phyloP scores from a whole-genome alignment of 2,888 invertebrate species.

The Acanthococcus lagerstroemiae region DNA sequence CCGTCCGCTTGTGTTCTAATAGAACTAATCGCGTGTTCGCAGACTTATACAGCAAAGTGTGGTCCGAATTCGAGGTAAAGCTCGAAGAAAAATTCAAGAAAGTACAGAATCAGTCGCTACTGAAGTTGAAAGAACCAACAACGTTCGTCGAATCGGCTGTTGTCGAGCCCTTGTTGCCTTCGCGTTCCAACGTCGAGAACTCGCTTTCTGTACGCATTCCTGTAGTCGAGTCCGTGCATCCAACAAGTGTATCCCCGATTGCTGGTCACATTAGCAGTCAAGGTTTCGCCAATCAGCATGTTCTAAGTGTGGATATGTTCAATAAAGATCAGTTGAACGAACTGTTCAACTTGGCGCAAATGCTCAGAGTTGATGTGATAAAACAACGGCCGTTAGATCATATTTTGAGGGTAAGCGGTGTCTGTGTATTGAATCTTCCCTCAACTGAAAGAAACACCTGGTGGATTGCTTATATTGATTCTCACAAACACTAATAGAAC shows the following conservation, averaged over 20 bases:
- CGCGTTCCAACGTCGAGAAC: slow-evolving; percentile 33
- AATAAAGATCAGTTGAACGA: slow-evolving; percentile 81
- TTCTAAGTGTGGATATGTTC: slow-evolving; percentile 77
- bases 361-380: slow-evolving; percentile 57
- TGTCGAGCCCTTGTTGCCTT: slow-evolving; percentile 32
- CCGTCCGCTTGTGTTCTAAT: background rate
- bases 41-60: slow-evolving; percentile 33
- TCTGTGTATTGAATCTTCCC: background rate
- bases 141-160: background rate
- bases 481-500: too few relatives aligned
- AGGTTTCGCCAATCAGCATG: slow-evolving; percentile 47
- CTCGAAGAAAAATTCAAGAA: slow-evolving; percentile 38
- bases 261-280: slow-evolving; percentile 24
- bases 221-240: background rate
- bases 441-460: background rate
- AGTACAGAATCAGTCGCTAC: slow-evolving; percentile 39
- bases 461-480: too few relatives aligned
- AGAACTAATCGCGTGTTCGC: background rate
- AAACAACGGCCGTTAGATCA: slow-evolving; percentile 78
- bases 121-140: background rate
- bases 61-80: slow-evolving; percentile 39
- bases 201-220: background rate
- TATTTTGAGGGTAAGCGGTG: slow-evolving; percentile 53
- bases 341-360: slow-evolving; percentile 87
- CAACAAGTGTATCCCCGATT: slow-evolving; percentile 40